phyloP scores from a whole-genome alignment of 2,797 vertebrate genomes.

The Melopsittacus undulatus region DNA sequence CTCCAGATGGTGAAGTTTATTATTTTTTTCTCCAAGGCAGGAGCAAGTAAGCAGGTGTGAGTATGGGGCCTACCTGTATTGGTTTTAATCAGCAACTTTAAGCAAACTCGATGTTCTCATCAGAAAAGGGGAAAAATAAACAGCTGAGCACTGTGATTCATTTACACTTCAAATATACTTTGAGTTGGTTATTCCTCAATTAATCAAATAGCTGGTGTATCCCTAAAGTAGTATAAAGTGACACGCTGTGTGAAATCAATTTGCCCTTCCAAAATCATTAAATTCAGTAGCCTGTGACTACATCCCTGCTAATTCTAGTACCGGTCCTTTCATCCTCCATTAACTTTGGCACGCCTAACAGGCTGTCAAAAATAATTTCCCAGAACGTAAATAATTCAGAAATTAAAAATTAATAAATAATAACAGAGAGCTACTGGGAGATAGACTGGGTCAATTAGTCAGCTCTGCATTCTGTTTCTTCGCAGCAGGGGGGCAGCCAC shows the following conservation, averaged over 20 bases:
- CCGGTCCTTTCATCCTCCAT: conserved; percentile 85
- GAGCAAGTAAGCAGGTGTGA: conserved; percentile 66
- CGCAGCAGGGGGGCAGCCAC: conserved; percentile 81
- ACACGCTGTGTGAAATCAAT: conserved; percentile 86
- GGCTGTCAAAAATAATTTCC: conserved; percentile 86
- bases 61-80: conserved; percentile 33
- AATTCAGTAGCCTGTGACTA: conserved; percentile 81
- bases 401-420: conserved; percentile 99
- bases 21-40: background rate
- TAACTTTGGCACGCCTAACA: conserved; percentile 86
- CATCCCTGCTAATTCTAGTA: conserved; percentile 79
- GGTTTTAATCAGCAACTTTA: conserved; percentile 76
- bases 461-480: conserved; percentile 86
- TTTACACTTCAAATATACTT: conserved; percentile 87
- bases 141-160: conserved; percentile 79
- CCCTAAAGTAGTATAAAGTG: conserved; percentile 86
- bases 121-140: conserved; percentile 78
- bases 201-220: conserved; percentile 85
- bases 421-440: conserved; percentile 92
- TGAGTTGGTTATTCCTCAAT: conserved; percentile 83
- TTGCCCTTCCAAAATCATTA: conserved; percentile 86
- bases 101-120: conserved; percentile 73
- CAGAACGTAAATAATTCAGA: conserved; percentile 95
- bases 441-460: conserved; percentile 92
- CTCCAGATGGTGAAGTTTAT: background rate